These are phyloP conservation scores for Cryptophagus acutangulus DNA, from an alignment of 2,888 invertebrate genomes.

Conservation along the genomic window DNA sequence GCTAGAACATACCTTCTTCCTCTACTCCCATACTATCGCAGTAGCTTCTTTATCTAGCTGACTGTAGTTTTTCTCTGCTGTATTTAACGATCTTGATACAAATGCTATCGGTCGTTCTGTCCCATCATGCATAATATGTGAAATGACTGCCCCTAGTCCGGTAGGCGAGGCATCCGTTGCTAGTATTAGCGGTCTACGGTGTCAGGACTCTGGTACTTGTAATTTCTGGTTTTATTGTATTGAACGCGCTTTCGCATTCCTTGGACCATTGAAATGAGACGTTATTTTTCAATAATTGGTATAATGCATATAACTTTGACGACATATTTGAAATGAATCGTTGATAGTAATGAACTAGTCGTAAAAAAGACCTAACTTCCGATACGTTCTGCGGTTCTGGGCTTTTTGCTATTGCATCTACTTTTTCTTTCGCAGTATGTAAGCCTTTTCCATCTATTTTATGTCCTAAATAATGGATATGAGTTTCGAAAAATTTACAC, in stretches of 20 bases:
- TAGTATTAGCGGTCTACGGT: too few species aligned
- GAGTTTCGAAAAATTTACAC: constrained; percentile 11
- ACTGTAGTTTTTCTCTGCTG: too few species aligned
- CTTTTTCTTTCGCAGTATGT: constrained; percentile 11
- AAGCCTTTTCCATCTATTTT: constrained; percentile 14
- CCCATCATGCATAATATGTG: constrained; percentile 4
- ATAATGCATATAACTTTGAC: constrained; percentile 5
- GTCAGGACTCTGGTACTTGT: constrained; percentile 3
- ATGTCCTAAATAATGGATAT: constrained; percentile 10
- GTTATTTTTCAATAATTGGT: constrained; percentile 13
- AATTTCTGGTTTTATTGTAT: constrained; percentile 9
- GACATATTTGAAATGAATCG: too few species aligned
- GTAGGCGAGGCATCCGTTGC: too few species aligned
- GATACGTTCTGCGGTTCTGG: constrained; percentile 5
- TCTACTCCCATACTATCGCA: too few species aligned
- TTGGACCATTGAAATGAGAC: not conserved
- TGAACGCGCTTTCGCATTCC: constrained; percentile 6
- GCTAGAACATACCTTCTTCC: too few species aligned
- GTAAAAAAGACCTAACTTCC: constrained; percentile 14
- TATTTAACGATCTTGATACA: constrained; percentile 6
- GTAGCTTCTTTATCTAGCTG: too few species aligned
- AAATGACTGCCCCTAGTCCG: too few species aligned
- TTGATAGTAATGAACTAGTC: constrained; percentile 9
- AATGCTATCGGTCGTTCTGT: constrained; percentile 5
- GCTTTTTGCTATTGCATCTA: constrained; percentile 6